A percentile compares a stretch with the other conserved stretches of the same genome.
Evolutionary conservation across 1,140 invertebrate species (phyloP).

Genomic region (Oedothorax gibbosus): DNA sequence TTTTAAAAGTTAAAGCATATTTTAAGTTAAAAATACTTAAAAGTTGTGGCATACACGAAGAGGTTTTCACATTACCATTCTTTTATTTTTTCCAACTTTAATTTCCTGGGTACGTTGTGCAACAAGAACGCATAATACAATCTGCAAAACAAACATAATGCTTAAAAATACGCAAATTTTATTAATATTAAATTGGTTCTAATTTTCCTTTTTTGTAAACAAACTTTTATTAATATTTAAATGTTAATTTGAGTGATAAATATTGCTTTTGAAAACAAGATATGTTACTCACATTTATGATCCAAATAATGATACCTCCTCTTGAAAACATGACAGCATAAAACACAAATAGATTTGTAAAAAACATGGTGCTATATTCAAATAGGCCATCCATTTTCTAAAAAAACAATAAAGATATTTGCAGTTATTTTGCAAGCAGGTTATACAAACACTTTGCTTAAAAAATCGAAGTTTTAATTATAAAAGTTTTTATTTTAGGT

Average conservation of each 20-base stretch:
- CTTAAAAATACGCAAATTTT: not conserved
- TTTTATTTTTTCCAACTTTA: conserved; percentile 42
- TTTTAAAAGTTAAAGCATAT: no score
- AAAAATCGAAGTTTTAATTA: no score
- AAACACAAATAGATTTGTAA: conserved; percentile 38
- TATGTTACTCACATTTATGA: conserved; percentile 47
- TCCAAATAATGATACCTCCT: conserved; percentile 46
- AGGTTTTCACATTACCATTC: conserved; percentile 33
- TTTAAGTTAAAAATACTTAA: no score
- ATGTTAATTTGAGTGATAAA: not conserved
- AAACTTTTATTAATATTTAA: not conserved
- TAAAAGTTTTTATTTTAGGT: no score
- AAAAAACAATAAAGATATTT: not conserved
- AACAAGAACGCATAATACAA: conserved; percentile 53
- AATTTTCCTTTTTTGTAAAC: no score
- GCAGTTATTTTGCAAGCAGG: no score
- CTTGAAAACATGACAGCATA: conserved; percentile 50
- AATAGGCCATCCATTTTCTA: conserved; percentile 24
- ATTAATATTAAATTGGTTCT: not conserved
- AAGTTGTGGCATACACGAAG: no score
- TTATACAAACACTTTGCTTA: no score
- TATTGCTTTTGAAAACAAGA: not conserved
- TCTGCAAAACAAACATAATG: conserved; percentile 5
- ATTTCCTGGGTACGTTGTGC: conserved; percentile 51
- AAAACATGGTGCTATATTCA: conserved; percentile 28